Conservation (phyloP, 2,797 vertebrate species). For the Mus spretus region DNA sequence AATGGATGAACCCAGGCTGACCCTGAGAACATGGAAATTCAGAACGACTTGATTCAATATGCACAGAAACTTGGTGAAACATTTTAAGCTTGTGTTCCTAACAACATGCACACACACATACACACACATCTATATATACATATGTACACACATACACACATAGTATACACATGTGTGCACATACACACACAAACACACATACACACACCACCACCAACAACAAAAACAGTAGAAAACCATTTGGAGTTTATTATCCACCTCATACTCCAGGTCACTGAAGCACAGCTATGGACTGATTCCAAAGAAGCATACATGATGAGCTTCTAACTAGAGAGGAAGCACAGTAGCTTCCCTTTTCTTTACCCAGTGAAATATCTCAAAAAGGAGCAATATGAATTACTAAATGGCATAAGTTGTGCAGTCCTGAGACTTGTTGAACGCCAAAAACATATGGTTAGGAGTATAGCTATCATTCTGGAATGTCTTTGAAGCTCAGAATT, state of each 20-base stretch:
- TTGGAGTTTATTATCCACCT: not conserved
- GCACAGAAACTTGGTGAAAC: slow-evolving; percentile 41
- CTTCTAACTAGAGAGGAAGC: not conserved
- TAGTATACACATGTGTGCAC: not conserved
- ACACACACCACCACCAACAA: not conserved
- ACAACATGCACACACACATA: not conserved
- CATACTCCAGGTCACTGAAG: not conserved
- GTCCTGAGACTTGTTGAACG: not conserved
- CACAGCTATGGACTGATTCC: not conserved
- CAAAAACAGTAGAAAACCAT: not conserved
- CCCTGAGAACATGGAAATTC: slow-evolving; percentile 70
- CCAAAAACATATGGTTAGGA: not conserved
- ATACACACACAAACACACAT: not conserved
- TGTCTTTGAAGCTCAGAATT: slow-evolving; percentile 32
- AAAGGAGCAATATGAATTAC: not conserved
- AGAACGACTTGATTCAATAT: slow-evolving; percentile 55
- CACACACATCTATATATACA: too few species aligned
- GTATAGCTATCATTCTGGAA: not conserved
- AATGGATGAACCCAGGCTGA: slow-evolving; percentile 67
- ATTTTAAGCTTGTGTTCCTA: not conserved
- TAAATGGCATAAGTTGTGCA: not conserved
- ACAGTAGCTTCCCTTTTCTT: not conserved
- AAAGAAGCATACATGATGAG: not conserved
- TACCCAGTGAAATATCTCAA: not conserved
- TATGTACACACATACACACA: not conserved